These are phyloP conservation scores for Athrips mouffetella DNA, from an alignment of 2,888 invertebrate genomes.

Conservation along the genomic window DNA sequence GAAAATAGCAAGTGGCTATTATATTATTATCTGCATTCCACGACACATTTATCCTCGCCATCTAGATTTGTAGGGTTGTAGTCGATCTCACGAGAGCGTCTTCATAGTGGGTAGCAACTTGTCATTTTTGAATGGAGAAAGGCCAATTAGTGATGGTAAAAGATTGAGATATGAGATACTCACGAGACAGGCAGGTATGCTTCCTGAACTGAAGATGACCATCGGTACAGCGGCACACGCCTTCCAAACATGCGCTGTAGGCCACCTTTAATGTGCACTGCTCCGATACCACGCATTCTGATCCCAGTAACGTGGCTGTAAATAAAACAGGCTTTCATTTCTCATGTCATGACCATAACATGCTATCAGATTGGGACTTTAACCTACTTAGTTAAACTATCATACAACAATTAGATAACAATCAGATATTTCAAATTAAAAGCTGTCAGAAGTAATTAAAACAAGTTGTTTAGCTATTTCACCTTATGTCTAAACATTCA, in stretches of 20 bases:
- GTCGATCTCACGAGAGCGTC: constrained; percentile 6
- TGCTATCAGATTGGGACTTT: background rate
- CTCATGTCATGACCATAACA: background rate
- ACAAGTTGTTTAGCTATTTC: background rate
- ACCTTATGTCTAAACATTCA: constrained; percentile 2
- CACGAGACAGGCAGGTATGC: constrained; percentile 94
- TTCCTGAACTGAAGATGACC: constrained; percentile 92
- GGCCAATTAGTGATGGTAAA: background rate
- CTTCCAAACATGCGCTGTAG: constrained; percentile 90
- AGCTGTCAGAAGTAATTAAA: constrained; percentile 10
- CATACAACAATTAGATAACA: constrained; percentile 8
- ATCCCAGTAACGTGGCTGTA: constrained; percentile 89
- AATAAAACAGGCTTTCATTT: constrained; percentile 33
- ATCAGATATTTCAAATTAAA: constrained; percentile 6
- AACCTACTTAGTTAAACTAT: constrained; percentile 3
- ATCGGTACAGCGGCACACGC: constrained; percentile 89
- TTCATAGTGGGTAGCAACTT: background rate
- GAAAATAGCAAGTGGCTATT: constrained; percentile 10
- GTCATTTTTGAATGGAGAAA: constrained; percentile 6
- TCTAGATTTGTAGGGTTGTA: constrained; percentile 4
- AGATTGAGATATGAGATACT: constrained; percentile 65
- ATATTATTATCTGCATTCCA: constrained; percentile 14
- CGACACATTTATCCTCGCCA: constrained; percentile 6
- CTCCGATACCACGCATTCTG: constrained; percentile 88
- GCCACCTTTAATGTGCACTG: constrained; percentile 94